phyloP scores from a whole-genome alignment of 2,113 vertebrate species.

The Fulmarus glacialis region DNA sequence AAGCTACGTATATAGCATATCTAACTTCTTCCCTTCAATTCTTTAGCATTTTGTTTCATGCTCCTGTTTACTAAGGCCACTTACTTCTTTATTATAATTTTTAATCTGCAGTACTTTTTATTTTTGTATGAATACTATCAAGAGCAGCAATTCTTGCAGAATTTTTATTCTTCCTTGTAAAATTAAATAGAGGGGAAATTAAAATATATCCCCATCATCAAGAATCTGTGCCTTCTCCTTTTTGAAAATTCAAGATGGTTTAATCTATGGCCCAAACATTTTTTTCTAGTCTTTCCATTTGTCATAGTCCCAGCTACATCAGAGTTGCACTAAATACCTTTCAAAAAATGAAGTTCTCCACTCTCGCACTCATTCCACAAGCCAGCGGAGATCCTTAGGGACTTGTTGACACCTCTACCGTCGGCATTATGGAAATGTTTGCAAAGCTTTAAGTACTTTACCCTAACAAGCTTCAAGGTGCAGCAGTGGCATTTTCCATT shows the following conservation, averaged over 20 bases:
- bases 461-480: not conserved
- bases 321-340: not conserved
- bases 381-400: not conserved
- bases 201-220: not conserved
- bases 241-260: not conserved
- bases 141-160: not conserved
- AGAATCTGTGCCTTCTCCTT: not conserved
- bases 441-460: not conserved
- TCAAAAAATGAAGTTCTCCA: not conserved
- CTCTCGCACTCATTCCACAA: not conserved
- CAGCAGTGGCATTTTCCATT: not conserved
- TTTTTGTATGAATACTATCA: not conserved
- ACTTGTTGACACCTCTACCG: not conserved
- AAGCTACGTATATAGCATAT: not conserved
- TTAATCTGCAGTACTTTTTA: not conserved
- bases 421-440: not conserved
- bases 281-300: not conserved
- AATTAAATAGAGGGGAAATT: not conserved
- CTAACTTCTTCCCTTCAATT: not conserved
- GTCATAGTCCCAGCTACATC: not conserved
- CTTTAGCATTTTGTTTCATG: not conserved
- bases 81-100: not conserved
- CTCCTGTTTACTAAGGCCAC: not conserved
- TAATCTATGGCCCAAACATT: not conserved
- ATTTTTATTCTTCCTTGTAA: not conserved